phyloP scores from a whole-genome alignment of 1,140 invertebrate genomes.

The Pectinophora gossypiella region DNA sequence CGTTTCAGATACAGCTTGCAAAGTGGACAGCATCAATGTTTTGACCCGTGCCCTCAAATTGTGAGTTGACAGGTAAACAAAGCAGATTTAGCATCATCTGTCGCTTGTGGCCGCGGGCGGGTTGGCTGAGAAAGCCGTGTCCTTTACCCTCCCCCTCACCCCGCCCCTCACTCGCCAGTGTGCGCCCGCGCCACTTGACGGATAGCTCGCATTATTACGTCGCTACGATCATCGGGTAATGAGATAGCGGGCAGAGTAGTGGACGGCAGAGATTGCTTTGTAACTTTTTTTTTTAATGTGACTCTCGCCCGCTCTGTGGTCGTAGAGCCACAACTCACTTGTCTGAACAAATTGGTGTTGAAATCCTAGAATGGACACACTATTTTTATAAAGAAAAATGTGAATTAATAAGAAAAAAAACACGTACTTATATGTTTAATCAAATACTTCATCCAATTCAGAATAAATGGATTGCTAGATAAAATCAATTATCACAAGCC shows the following conservation, averaged over 20 bases:
- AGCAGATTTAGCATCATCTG: constrained; percentile 19
- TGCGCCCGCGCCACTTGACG: constrained; percentile 31
- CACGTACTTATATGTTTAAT: no score
- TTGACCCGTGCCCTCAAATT: neutral
- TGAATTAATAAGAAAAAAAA: no score
- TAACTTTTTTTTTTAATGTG: no score
- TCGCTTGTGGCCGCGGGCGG: constrained; percentile 10
- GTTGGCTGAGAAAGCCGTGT: constrained; percentile 42
- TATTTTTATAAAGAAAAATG: no score
- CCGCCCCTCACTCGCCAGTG: neutral
- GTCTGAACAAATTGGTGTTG: no score
- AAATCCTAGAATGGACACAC: no score
- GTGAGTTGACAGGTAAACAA: constrained; percentile 20
- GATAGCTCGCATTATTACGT: constrained; percentile 41
- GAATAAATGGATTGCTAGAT: no score
- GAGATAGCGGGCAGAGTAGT: constrained; percentile 13
- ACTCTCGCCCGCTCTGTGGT: no score
- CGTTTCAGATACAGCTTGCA: neutral
- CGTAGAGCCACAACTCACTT: no score
- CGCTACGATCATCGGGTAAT: constrained; percentile 36
- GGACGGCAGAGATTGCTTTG: neutral
- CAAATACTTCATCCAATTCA: no score
- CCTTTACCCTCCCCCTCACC: constrained; percentile 27
- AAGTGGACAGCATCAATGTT: neutral
- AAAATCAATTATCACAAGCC: no score